These are phyloP conservation scores for Pegoplata infirma DNA, from an alignment of 2,888 invertebrate genomes.

Conservation along the genomic window DNA sequence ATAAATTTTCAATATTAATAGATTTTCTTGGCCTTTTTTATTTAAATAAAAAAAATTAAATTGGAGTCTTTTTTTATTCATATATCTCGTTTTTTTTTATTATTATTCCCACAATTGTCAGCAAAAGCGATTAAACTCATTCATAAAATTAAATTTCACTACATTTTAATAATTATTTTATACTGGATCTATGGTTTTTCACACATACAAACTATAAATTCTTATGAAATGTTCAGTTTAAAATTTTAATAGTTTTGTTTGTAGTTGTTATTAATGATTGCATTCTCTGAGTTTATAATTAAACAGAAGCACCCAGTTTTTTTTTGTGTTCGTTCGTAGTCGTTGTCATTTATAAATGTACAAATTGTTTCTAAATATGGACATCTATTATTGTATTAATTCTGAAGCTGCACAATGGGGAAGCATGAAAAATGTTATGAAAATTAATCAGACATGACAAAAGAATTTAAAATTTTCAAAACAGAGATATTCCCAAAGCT, in stretches of 20 bases:
- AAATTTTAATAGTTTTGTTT: constrained; percentile 46
- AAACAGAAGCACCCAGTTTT: constrained; percentile 42
- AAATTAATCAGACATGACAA: no score
- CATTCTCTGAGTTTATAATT: constrained; percentile 44
- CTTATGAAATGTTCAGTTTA: constrained; percentile 24
- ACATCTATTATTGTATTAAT: background rate
- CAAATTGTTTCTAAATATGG: constrained; percentile 41
- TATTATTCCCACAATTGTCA: constrained; percentile 60
- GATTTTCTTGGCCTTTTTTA: no score
- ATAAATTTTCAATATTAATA: no score
- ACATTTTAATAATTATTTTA: constrained; percentile 35
- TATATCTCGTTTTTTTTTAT: no score
- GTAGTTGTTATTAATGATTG: constrained; percentile 37
- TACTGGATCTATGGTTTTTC: background rate
- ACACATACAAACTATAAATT: constrained; percentile 12
- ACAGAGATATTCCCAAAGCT: no score
- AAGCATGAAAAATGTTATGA: no score
- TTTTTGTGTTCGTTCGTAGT: no score
- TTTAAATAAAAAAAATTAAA: background rate
- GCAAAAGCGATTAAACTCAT: constrained; percentile 42
- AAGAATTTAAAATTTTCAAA: no score
- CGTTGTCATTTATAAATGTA: constrained; percentile 23
- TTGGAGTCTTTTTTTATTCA: no score
- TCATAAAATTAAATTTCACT: constrained; percentile 54
- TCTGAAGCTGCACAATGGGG: no score